phyloP scores from a whole-genome alignment of 2,888 invertebrate species.

The Automeris io region DNA sequence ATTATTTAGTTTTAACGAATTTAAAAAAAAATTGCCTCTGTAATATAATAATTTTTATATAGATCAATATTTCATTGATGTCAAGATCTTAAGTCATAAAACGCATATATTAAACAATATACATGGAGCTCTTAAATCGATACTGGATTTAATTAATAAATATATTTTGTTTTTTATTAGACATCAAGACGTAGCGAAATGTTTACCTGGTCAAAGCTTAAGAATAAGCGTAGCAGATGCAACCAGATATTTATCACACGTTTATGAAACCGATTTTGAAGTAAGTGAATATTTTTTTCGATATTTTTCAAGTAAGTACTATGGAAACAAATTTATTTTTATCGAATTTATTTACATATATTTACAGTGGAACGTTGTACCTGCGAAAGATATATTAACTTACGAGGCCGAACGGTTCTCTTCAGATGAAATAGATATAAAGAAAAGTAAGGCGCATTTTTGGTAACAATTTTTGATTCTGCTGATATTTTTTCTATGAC shows the following conservation, averaged over 20 bases:
- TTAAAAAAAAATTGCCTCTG: too few species aligned
- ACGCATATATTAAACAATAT: too few species aligned
- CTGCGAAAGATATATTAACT: conserved; percentile 29
- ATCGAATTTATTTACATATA: conserved; percentile 5
- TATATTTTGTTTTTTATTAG: conserved; percentile 34
- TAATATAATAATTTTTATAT: too few species aligned
- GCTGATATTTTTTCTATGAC: too few species aligned
- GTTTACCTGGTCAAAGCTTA: conserved; percentile 77
- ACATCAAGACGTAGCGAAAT: conserved; percentile 69
- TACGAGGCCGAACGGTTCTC: conserved; percentile 33
- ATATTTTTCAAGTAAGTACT: neutral
- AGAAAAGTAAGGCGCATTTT: conserved; percentile 46
- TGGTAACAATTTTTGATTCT: too few species aligned
- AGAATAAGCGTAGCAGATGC: conserved; percentile 65
- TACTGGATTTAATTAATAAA: too few species aligned
- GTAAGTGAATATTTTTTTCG: conserved; percentile 26
- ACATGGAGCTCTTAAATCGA: too few species aligned
- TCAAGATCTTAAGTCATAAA: too few species aligned
- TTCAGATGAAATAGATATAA: conserved; percentile 32
- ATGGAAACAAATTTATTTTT: neutral
- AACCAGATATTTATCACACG: conserved; percentile 49
- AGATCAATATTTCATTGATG: too few species aligned
- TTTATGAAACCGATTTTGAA: conserved; percentile 62
- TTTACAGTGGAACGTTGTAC: conserved; percentile 44
- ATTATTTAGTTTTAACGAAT: too few species aligned